Percentiles rank a stretch among this genome's conserved stretches.
These are phyloP conservation scores for Drosophila anomelani DNA, from an alignment of 2,888 invertebrate species.

Conservation along the genomic window DNA sequence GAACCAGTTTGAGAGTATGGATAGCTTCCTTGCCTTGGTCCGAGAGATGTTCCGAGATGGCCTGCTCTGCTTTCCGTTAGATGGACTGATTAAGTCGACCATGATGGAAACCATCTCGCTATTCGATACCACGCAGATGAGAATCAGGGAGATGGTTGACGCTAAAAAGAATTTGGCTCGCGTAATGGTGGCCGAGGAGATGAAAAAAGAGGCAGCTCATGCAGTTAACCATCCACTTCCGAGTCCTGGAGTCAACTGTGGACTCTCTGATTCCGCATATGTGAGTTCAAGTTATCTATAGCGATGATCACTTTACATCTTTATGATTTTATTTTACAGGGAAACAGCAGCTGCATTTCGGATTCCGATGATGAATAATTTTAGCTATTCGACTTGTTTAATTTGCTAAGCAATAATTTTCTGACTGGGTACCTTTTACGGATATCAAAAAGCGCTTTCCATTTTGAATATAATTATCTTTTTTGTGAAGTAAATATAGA, in stretches of 20 bases:
- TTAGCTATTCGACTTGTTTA: neutral
- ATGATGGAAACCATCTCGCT: neutral
- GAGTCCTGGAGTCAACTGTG: neutral
- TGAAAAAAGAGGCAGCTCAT: neutral
- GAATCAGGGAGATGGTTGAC: neutral
- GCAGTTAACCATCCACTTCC: neutral
- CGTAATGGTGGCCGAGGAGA: neutral
- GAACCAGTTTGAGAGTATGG: slow-evolving; percentile 18
- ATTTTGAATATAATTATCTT: too few relatives aligned
- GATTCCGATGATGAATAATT: neutral
- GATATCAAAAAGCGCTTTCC: neutral
- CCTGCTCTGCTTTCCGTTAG: neutral
- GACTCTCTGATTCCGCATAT: neutral
- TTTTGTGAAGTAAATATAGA: neutral
- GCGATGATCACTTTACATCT: too few relatives aligned
- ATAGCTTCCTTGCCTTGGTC: slow-evolving; percentile 32
- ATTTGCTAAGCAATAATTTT: neutral
- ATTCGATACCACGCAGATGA: neutral
- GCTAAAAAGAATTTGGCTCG: slow-evolving; percentile 1
- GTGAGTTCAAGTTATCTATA: neutral
- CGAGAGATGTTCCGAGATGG: slow-evolving; percentile 41
- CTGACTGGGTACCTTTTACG: neutral
- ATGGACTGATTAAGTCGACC: neutral
- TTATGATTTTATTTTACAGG: neutral
- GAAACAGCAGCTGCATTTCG: neutral